Evolutionary conservation across 2,888 invertebrate species (phyloP).

Genomic region (Artemia sinica): DNA sequence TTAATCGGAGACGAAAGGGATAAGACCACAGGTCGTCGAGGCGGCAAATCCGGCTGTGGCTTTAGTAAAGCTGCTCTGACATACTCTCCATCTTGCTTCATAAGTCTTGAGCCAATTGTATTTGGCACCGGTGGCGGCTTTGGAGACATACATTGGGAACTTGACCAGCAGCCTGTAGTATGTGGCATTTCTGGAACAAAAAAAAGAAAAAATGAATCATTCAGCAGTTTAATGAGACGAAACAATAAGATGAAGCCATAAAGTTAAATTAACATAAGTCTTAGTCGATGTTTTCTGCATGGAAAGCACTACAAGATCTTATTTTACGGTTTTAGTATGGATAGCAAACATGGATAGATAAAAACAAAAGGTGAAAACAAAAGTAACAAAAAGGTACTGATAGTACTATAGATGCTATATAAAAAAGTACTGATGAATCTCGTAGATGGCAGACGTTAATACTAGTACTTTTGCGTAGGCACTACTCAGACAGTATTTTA

Average conservation of each 20-base stretch:
- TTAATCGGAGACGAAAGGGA: neutral
- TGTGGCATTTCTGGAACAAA: neutral
- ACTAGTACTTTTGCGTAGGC: no score
- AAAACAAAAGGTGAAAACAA: no score
- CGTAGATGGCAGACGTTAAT: no score
- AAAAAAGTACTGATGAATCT: no score
- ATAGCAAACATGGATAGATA: no score
- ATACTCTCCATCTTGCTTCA: neutral
- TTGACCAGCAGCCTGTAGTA: constrained; percentile 6
- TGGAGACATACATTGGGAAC: constrained; percentile 10
- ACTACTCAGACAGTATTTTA: no score
- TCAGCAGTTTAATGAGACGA: neutral
- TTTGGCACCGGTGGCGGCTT: constrained; percentile 11
- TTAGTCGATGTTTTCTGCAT: no score
- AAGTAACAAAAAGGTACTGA: no score
- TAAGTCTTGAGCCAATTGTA: neutral
- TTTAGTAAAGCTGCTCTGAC: neutral
- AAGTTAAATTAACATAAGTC: no score
- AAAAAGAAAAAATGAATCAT: neutral
- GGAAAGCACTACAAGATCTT: no score
- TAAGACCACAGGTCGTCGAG: constrained; percentile 1
- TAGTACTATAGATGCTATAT: no score
- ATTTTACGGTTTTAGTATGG: no score
- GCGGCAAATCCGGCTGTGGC: neutral
- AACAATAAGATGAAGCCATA: neutral